Conservation (phyloP, 2,113 vertebrate genomes). For the Brienomyrus brachyistius region DNA sequence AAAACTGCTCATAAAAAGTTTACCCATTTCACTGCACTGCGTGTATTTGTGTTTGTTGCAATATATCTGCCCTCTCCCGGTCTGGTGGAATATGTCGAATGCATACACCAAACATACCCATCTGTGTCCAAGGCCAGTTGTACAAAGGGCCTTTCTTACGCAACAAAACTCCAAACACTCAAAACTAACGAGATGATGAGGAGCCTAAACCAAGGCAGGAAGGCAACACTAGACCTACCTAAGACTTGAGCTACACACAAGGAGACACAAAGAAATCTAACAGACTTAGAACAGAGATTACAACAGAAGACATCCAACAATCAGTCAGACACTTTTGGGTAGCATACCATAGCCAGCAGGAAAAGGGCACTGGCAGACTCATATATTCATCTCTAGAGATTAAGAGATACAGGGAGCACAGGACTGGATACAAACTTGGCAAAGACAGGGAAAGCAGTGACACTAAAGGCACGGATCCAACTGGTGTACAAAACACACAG, state of each 20-base stretch:
- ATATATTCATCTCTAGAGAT: not conserved
- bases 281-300: not conserved
- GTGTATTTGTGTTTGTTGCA: no score
- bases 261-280: not conserved
- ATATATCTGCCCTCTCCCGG: no score
- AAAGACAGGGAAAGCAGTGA: not conserved
- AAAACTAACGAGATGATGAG: not conserved
- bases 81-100: no score
- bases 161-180: not conserved
- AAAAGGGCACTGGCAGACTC: not conserved
- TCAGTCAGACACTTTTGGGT: not conserved
- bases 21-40: no score
- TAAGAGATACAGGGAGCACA: not conserved
- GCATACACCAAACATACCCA: no score
- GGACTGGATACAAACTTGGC: not conserved
- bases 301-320: not conserved
- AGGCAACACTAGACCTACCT: not conserved
- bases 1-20: no score
- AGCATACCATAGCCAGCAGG: not conserved
- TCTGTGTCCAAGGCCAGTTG: no score
- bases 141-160: not conserved
- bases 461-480: not conserved
- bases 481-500: not conserved
- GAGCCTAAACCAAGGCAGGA: not conserved
- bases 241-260: not conserved